Base-by-base conservation (phyloP, 2,888 invertebrate genomes). In the Hypomecis punctinalis region DNA sequence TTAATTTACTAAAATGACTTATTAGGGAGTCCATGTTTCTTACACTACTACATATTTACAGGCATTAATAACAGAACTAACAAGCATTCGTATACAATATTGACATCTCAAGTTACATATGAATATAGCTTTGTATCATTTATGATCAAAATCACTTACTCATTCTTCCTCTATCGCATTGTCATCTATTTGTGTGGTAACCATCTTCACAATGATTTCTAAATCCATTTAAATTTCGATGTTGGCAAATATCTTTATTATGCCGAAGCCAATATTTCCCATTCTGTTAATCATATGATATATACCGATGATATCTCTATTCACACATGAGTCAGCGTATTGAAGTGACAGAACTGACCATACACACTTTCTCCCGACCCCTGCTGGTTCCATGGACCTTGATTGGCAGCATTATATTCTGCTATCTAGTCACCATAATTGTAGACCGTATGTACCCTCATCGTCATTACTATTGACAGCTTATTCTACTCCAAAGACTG, bases 311-410 rank as follows among this genome's bases (percentile, higher is more conserved):
- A 61, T 73, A 57, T 56, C 60, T 48, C 59, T 57, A 66, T 59
- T 59, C 56, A 61, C 33, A 47, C 62, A 74, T 72, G 70, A 75
- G 67, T 78, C 78, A 76, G 72, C 68, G 63, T 69, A 67, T 74
- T 45, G 47, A 55, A 70, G 69, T 76, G 73, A 63, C 70, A 43
- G 55, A 63, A 62, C 64, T 53, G 61, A 72, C 76, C 73, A 74
- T 74, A 63, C 67, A 49, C 70, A 77, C 86, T 86, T 86, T 86
- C 86, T 79, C 83, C 68, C 66, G 77, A 77, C 79, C 80, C 74
- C 72, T 74, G 75, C 61, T 72, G 66, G 69, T 63, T 63, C 61
- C 71, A 57, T 64, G 68, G 63, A 53, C 60, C 70, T 73, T 82
- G 83, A 86, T 85, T 82, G 82, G 81, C 80, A 79, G 63, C 71